phyloP scores from a whole-genome alignment of 2,113 vertebrate genomes.

The Pheucticus melanocephalus region DNA sequence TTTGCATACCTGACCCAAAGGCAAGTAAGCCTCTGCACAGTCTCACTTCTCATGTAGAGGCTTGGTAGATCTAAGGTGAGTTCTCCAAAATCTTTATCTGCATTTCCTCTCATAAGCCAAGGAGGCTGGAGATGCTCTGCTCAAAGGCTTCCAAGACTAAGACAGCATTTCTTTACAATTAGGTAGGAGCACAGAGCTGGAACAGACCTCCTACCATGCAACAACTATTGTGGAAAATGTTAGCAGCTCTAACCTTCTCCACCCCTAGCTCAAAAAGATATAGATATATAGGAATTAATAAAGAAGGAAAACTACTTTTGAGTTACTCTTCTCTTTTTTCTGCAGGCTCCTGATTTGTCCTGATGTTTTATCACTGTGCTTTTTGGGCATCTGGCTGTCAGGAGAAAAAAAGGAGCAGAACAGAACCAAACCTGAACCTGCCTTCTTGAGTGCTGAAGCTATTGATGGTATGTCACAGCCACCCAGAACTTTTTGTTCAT shows the following conservation, averaged over 20 bases:
- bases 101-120: background rate
- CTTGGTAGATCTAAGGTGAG: background rate
- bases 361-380: background rate
- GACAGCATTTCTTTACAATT: background rate
- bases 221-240: background rate
- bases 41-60: background rate
- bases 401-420: background rate
- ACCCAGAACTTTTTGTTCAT: background rate
- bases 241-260: background rate
- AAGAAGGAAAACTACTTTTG: background rate
- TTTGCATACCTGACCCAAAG: background rate
- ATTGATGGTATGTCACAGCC: rapidly evolving
- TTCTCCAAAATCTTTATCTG: background rate
- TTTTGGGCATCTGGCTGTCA: background rate
- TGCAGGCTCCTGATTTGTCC: background rate
- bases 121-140: background rate
- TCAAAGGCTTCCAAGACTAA: background rate
- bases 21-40: background rate
- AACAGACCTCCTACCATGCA: background rate
- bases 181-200: background rate
- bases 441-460: background rate
- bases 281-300: background rate
- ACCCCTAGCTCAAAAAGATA: background rate
- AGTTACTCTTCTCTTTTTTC: background rate
- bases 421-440: background rate